Evolutionary conservation across 2,888 invertebrate genomes (phyloP), one percentile per base, ranked within the genome.

Genomic region (Cephus sareptanus): DNA sequence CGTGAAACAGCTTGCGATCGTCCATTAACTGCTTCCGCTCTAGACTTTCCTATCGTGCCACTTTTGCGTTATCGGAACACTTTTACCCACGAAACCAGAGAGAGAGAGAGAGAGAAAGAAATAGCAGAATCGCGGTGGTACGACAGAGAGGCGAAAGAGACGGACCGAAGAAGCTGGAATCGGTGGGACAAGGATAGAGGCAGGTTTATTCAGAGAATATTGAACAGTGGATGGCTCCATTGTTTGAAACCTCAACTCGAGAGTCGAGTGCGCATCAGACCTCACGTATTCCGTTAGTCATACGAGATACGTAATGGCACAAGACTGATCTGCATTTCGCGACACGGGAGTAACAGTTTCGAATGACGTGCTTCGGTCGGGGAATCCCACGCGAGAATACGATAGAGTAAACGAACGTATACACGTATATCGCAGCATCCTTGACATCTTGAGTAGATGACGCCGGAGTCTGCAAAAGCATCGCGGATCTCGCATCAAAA

Each of bases 191-290:
- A 15, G 11, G 74, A 69, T 3, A 70, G 34, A 34, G 76, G 76
- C 13, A 74, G 76, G 76, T 73, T 56, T 56, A 56, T 56, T 23
- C 56, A 56, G 23, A 9, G 56, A 56, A 56, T 56, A 56, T 56
- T 23, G 56, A 56, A 56, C 23, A 56, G 56, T 23, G 23, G 56
- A 9, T 23, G 56, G 23, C 56, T 23, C 23, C 23, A 56, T 56
- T 56, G 56, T 56, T 23, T 9, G 23, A 56, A 56, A 56, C 2
- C 23, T 56, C 23, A 11, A 76, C 40, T 77, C 71, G 76, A 76
- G 75, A 77, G 74, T 75, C 73, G 31, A 73, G 37, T 70, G 70
- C 71, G 75, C 77, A 76, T 80, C 73, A 37, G 23, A 75, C 76
- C 75, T 56, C 73, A 40, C 69, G 56, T 56, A 56, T 56, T 56